phyloP scores from a whole-genome alignment of 2,888 invertebrate genomes.

The Biston stratarius region DNA sequence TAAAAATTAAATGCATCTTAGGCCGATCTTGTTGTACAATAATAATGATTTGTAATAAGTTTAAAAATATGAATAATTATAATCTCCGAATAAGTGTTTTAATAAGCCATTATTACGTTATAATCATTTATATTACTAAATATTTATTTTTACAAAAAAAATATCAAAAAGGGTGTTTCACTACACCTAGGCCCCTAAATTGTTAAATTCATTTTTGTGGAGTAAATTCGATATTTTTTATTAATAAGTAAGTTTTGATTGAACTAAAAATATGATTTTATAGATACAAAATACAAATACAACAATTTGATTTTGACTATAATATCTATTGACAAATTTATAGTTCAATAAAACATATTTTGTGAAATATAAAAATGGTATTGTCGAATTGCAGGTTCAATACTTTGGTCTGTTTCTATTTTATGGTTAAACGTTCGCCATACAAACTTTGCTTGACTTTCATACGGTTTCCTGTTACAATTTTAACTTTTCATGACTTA shows the following conservation, averaged over 20 bases:
- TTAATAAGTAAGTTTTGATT: constrained; percentile 17
- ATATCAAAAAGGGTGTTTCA: constrained; percentile 35
- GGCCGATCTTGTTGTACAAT: constrained; percentile 6
- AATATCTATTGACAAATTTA: background rate
- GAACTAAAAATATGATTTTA: constrained; percentile 14
- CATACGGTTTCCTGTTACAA: too few relatives aligned
- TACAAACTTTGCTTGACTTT: too few relatives aligned
- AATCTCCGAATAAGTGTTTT: constrained; percentile 16
- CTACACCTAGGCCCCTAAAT: constrained; percentile 43
- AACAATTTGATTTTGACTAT: background rate
- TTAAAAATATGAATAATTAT: constrained; percentile 3
- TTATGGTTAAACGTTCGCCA: too few relatives aligned
- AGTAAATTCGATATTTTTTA: constrained; percentile 44
- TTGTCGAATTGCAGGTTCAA: background rate
- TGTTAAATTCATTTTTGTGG: constrained; percentile 45
- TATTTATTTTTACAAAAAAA: constrained; percentile 33
- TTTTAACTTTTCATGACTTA: too few relatives aligned
- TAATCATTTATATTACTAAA: constrained; percentile 22
- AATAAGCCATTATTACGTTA: constrained; percentile 37
- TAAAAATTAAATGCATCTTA: background rate
- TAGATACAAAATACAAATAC: background rate
- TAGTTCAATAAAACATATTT: background rate
- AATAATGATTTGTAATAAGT: constrained; percentile 3
- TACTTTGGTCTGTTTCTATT: too few relatives aligned
- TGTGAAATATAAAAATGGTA: too few relatives aligned